Conservation (phyloP, 2,797 vertebrate genomes). For the Poecilia gillii region DNA sequence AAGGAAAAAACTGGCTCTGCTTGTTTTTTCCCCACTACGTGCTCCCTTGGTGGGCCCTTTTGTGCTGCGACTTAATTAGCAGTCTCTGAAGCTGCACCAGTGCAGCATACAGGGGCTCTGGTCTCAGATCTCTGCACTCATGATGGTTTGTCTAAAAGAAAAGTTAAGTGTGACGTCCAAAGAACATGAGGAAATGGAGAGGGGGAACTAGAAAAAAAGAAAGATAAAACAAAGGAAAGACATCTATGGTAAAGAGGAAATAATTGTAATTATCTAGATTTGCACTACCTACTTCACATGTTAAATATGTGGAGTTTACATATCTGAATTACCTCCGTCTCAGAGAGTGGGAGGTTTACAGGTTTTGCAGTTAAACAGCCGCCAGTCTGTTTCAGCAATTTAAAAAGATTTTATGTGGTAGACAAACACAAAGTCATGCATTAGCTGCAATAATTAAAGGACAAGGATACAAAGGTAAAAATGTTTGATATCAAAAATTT, state of each 20-base stretch:
- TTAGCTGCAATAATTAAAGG: not conserved
- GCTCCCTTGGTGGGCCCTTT: constrained; percentile 49
- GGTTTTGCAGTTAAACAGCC: not conserved
- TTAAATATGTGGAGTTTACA: not conserved
- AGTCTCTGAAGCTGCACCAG: constrained; percentile 49
- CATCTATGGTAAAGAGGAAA: not conserved
- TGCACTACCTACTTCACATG: not conserved
- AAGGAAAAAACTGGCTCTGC: constrained; percentile 14
- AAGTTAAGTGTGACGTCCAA: constrained; percentile 1
- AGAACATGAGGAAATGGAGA: not conserved
- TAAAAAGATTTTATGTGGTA: not conserved
- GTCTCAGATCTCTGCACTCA: constrained; percentile 35
- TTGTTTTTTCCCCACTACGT: constrained; percentile 25
- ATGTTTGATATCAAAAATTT: too few species aligned
- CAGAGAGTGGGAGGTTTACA: not conserved
- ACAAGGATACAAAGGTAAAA: too few species aligned
- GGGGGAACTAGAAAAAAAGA: not conserved
- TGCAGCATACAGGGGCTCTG: constrained; percentile 15
- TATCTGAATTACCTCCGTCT: not conserved
- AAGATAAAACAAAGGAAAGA: not conserved
- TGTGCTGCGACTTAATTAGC: constrained; percentile 61
- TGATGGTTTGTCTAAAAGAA: constrained; percentile 30
- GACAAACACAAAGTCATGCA: not conserved
- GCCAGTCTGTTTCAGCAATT: not conserved
- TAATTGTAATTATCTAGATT: not conserved